These are phyloP conservation scores for Melanaphis sacchari DNA, from an alignment of 1,140 invertebrate species.

Conservation along the genomic window DNA sequence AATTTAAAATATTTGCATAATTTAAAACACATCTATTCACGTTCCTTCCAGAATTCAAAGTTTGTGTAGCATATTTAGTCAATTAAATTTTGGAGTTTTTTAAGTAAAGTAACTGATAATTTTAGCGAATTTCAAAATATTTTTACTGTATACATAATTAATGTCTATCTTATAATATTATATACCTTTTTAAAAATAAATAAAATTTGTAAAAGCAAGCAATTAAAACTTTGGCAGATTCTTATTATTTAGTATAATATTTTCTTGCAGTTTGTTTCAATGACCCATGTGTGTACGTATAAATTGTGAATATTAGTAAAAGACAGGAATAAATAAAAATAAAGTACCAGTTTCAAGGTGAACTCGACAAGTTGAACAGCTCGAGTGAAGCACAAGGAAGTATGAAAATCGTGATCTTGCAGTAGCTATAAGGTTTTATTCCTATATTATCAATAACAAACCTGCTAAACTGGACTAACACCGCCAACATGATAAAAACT, in stretches of 20 bases:
- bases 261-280: conserved; percentile 22
- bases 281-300: not conserved
- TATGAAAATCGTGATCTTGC: conserved; percentile 26
- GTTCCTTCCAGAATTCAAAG: not conserved
- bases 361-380: conserved; percentile 28
- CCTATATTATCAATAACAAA: conserved; percentile 37
- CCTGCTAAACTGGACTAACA: conserved; percentile 41
- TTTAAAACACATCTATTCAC: not conserved
- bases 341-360: conserved; percentile 50
- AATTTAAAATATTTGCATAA: not conserved
- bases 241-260: not conserved
- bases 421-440: conserved; percentile 5
- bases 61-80: not conserved
- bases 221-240: not conserved
- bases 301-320: not conserved
- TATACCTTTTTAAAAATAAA: not conserved
- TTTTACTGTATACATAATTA: not conserved
- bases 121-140: not conserved
- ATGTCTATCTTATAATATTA: not conserved
- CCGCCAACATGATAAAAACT: conserved; percentile 18
- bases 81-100: not conserved
- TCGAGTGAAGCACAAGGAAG: conserved; percentile 34
- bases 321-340: conserved; percentile 33
- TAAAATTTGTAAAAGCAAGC: not conserved
- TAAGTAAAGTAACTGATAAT: not conserved